Evolutionary conservation across 2,797 vertebrate genomes (phyloP).

Genomic region (Malacoraja senta): DNA sequence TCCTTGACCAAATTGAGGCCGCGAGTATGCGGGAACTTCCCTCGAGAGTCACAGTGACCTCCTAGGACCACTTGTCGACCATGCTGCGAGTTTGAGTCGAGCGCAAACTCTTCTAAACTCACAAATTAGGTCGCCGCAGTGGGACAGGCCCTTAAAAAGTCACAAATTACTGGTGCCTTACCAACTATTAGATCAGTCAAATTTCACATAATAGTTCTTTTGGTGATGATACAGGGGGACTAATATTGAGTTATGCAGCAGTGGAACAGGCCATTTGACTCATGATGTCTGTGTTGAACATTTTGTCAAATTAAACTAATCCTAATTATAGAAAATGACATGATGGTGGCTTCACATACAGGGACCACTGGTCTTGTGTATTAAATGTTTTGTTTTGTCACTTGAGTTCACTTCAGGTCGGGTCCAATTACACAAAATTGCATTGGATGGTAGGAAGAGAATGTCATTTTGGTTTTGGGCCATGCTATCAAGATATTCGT

Average conservation of each 20-base stretch:
- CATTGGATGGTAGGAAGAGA: not conserved
- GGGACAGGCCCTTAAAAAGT: too few species aligned
- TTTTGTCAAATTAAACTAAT: too few species aligned
- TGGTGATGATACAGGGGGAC: not conserved
- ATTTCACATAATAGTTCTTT: not conserved
- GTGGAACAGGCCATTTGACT: too few species aligned
- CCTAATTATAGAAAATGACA: not conserved
- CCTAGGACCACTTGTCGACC: too few species aligned
- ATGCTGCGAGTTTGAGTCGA: too few species aligned
- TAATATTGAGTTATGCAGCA: not conserved
- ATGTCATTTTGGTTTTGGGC: not conserved
- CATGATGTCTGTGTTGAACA: too few species aligned
- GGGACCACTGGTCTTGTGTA: not conserved
- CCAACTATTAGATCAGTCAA: not conserved
- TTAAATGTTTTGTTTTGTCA: slow-evolving; percentile 12
- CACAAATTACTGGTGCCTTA: not conserved
- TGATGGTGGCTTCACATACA: not conserved
- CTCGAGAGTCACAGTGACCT: too few species aligned
- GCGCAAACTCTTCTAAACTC: too few species aligned
- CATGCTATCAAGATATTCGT: not conserved
- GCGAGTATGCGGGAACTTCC: too few species aligned
- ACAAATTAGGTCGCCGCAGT: too few species aligned
- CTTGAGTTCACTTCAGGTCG: not conserved
- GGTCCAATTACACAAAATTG: not conserved
- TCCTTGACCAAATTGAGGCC: too few species aligned